phyloP scores from a whole-genome alignment of 2,797 vertebrate genomes.

The Enteromius viviparus region DNA sequence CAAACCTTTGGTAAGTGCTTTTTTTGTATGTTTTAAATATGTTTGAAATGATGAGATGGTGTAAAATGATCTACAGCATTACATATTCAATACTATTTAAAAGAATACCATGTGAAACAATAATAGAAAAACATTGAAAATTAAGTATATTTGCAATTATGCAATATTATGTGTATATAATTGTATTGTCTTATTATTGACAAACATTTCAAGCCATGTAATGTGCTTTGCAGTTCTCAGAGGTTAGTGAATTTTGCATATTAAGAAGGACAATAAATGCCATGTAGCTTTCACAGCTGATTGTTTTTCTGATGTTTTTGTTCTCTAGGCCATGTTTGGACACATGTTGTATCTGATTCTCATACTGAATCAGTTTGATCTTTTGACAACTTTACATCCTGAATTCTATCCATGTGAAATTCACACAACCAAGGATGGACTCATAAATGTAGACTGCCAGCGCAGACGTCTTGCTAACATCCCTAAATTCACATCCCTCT shows the following conservation, averaged over 20 bases:
- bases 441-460: conserved; percentile 74
- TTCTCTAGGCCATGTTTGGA: conserved; percentile 67
- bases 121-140: not conserved
- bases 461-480: conserved; percentile 70
- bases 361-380: conserved; percentile 58
- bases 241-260: not conserved
- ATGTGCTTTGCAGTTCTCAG: not conserved
- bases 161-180: not conserved
- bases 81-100: not conserved
- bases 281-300: not conserved
- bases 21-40: not conserved
- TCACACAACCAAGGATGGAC: conserved; percentile 47
- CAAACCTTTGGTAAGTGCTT: conserved; percentile 42
- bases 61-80: not conserved
- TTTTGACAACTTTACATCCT: conserved; percentile 68
- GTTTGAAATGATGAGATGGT: not conserved
- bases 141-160: not conserved
- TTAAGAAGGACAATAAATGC: not conserved
- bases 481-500: conserved; percentile 69
- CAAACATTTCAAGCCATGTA: not conserved
- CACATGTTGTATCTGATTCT: conserved; percentile 59
- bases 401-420: conserved; percentile 84
- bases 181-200: not conserved
- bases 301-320: conserved; percentile 8
- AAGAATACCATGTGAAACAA: not conserved